Percentiles rank a stretch among this genome's conserved stretches.
Evolutionary conservation across 2,113 vertebrate species (phyloP).

Genomic region (Pelecanoides urinatrix): DNA sequence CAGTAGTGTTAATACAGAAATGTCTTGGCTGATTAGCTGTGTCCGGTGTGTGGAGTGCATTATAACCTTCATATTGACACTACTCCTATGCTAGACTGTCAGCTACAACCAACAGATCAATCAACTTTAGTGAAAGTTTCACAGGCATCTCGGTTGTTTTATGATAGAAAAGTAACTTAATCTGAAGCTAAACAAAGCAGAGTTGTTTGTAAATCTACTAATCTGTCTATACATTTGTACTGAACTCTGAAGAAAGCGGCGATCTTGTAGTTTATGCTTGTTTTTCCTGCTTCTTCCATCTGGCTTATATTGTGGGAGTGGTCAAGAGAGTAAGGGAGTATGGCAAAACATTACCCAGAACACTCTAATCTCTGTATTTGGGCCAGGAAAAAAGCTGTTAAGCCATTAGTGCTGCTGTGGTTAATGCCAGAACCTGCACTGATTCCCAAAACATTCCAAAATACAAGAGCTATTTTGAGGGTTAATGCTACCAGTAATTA

Average conservation of each 20-base stretch:
- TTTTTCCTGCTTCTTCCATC: not conserved
- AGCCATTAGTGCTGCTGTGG: not conserved
- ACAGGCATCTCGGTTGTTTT: not conserved
- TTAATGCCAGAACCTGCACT: not conserved
- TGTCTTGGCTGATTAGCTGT: not conserved
- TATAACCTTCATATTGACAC: not conserved
- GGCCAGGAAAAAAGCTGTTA: not conserved
- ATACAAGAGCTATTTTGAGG: not conserved
- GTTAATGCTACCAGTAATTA: not conserved
- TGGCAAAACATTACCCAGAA: not conserved
- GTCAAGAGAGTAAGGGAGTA: not conserved
- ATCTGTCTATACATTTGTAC: not conserved
- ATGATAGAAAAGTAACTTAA: not conserved
- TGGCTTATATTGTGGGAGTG: not conserved
- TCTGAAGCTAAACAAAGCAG: not conserved
- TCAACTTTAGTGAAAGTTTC: not conserved
- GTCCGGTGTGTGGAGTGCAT: not conserved
- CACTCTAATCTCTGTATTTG: not conserved
- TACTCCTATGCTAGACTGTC: not conserved
- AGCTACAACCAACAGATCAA: not conserved
- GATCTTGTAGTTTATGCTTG: not conserved
- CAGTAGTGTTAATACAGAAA: not conserved
- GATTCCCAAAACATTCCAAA: not conserved
- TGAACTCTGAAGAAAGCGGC: not conserved
- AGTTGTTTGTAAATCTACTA: not conserved